Evolutionary conservation across 2,888 invertebrate genomes (phyloP).

Genomic region (Agrenia bidenticulata): DNA sequence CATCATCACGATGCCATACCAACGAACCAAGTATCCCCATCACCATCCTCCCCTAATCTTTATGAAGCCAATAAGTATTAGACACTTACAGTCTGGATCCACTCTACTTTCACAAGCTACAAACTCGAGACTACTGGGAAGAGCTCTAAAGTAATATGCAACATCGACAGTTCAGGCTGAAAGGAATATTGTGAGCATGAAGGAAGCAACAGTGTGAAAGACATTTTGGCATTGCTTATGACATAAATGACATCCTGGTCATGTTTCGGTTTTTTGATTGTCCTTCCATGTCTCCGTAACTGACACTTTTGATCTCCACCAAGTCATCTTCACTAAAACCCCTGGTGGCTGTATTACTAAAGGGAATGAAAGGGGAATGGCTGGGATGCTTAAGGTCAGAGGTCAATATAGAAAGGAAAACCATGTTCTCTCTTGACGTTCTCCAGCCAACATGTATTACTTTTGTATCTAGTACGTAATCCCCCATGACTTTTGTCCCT

Average conservation of each 20-base stretch:
- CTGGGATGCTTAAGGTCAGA: not conserved
- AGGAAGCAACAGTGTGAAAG: too few relatives aligned
- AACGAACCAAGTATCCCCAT: not conserved
- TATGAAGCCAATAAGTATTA: not conserved
- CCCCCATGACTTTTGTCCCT: too few relatives aligned
- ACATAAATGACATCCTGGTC: not conserved
- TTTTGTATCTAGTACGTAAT: not conserved
- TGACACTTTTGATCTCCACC: constrained; percentile 11
- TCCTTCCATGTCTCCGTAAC: not conserved
- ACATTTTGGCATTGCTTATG: too few relatives aligned
- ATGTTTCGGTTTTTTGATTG: constrained; percentile 5
- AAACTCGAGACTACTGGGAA: too few relatives aligned
- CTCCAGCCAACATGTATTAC: not conserved
- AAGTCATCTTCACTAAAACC: not conserved
- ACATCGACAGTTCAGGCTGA: too few relatives aligned
- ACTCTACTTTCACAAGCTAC: too few relatives aligned
- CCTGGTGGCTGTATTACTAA: too few relatives aligned
- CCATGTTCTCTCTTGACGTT: not conserved
- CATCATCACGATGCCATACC: not conserved
- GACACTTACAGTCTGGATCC: too few relatives aligned
- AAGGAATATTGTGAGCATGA: too few relatives aligned
- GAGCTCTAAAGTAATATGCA: too few relatives aligned
- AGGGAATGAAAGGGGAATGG: too few relatives aligned
- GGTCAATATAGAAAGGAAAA: not conserved
- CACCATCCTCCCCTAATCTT: not conserved